Evolutionary conservation across 2,113 vertebrate genomes (phyloP).

Genomic region (Dolichotis patagonum): DNA sequence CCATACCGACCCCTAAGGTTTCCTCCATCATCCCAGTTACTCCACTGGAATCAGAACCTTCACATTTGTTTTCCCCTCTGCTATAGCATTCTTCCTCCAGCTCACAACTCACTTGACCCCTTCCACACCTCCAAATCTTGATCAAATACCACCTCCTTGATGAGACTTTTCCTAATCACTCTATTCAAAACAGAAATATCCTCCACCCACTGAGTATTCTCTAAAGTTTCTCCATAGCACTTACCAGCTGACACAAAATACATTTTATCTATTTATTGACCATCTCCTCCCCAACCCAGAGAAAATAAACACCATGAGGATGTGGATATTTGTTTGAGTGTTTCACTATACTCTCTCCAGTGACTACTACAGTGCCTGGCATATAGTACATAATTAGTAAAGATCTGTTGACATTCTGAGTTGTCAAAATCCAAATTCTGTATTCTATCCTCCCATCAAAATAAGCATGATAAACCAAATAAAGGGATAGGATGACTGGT

Average conservation of each 20-base stretch:
- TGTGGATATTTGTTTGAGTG: background rate
- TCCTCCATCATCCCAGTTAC: background rate
- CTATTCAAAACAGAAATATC: fast-evolving
- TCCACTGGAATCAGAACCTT: background rate
- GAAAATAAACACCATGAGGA: background rate
- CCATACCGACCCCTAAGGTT: background rate
- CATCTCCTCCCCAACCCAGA: background rate
- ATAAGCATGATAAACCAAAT: background rate
- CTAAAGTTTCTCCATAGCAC: fast-evolving
- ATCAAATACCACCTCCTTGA: background rate
- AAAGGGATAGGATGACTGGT: background rate
- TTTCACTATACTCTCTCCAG: background rate
- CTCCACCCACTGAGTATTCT: background rate
- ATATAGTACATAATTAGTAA: background rate
- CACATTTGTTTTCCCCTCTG: background rate
- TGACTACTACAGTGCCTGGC: background rate
- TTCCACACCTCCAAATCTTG: background rate
- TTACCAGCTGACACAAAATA: background rate
- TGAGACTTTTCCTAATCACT: background rate
- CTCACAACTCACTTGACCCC: background rate
- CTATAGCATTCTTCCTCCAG: background rate
- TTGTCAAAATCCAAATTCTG: background rate
- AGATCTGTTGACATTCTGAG: background rate
- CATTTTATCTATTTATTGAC: background rate
- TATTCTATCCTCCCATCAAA: background rate